phyloP scores from a whole-genome alignment of 2,797 vertebrate species.

The Alauda arvensis region DNA sequence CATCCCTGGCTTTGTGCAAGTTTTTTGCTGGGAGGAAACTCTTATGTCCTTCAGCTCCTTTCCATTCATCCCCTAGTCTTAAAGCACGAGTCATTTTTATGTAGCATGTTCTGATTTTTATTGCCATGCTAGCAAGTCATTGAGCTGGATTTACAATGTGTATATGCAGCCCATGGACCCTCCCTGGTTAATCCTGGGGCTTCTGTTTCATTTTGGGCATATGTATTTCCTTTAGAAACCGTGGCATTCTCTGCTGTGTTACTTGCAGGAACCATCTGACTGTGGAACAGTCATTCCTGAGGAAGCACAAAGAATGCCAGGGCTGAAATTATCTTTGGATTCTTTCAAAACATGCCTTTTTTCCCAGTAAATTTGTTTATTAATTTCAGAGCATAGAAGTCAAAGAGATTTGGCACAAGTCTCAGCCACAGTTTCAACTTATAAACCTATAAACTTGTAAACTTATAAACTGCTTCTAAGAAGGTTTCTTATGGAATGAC shows the following conservation, averaged over 20 bases:
- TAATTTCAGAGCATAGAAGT: not conserved
- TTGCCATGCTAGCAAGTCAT: not conserved
- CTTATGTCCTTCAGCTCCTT: not conserved
- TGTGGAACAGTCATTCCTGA: not conserved
- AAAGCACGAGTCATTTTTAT: conserved; percentile 21
- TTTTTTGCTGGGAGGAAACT: not conserved
- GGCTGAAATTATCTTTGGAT: not conserved
- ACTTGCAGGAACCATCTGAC: not conserved
- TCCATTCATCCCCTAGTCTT: not conserved
- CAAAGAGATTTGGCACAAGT: not conserved
- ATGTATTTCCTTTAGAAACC: conserved; percentile 19
- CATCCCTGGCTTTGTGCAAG: not conserved
- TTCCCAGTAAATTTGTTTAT: not conserved
- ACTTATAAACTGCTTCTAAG: not conserved
- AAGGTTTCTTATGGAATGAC: not conserved
- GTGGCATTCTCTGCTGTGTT: not conserved
- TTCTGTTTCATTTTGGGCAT: conserved; percentile 8
- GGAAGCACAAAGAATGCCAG: not conserved
- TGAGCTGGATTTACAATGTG: conserved; percentile 26
- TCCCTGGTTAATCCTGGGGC: not conserved
- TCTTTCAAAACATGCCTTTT: not conserved
- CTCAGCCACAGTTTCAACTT: not conserved
- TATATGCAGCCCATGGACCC: not conserved
- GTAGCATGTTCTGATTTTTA: conserved; percentile 39
- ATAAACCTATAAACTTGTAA: not conserved